Evolutionary conservation across 1,140 invertebrate genomes (phyloP), one percentile per base, ranked within the genome.

Genomic region (Bicyclus anynana): DNA sequence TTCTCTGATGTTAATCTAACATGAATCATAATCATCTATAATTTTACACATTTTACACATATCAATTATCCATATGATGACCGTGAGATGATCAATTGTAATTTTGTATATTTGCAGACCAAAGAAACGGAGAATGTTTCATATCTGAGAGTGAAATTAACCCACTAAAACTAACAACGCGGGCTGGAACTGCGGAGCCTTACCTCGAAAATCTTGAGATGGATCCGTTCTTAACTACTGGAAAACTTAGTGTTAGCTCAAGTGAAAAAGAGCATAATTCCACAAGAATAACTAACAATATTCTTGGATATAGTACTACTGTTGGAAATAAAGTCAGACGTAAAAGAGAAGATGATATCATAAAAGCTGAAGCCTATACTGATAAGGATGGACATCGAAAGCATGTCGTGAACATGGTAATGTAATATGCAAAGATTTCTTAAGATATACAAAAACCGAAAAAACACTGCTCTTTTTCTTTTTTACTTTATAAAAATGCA

Each of bases 361-460:
- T 96, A 12, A 91, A 92, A 52, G 91, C 94, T 4, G 92, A 94
- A 87, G 92, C 91, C 0, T 91, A 93, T 53, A 90, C 92, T 14
- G 93, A 93, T 67, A 91, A 92, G 62, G 92, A 94, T 79, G 94
- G 94, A 17, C 92, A 93, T 64, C 91, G 90, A 57, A 91, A 91
- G 65, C 91, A 94, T 72, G 90, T 95, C 53, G 94, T 96, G 1
- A 93, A 93, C 53, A 93, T 97, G 93, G 94, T 95, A 86, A 90
- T 13, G 1, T 1, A 13, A 12, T n/a, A n/a, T n/a, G n/a, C n/a
- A n/a, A n/a, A n/a, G n/a, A n/a, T n/a, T n/a, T n/a, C n/a, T n/a
- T n/a, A n/a, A n/a, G n/a, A n/a, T n/a, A n/a, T n/a, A n/a, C n/a
- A n/a, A n/a, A n/a, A n/a, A n/a, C n/a, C n/a, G n/a, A n/a, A n/a